Base-by-base conservation (phyloP, 2,888 invertebrate species). In the Cataglyphis altisquamis region DNA sequence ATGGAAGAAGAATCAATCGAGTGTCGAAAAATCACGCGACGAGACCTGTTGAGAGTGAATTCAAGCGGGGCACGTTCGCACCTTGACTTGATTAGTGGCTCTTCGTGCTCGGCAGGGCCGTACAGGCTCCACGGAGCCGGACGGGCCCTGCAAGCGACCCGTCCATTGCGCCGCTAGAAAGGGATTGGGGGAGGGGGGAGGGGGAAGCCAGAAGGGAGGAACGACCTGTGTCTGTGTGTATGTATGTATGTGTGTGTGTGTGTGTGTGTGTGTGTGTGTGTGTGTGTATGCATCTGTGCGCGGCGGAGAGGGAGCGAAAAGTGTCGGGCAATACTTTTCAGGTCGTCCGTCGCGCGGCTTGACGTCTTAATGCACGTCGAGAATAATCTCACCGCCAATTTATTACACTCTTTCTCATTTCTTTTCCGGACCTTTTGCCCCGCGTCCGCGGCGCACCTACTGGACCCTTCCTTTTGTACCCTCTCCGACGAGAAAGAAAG, bases 301-400 rank as follows among this genome's bases (percentile, higher is more conserved):
- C 82, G 68, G 48, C 83, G 87, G 84, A 82, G 84, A 52, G 80
- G 84, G 91, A 91, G 92, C 90, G 90, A 92, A 93, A 94, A 93
- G 94, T 94, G 94, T 94, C 93, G 94, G 94, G 91, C 94, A 94
- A 94, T 94, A 94, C 94, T 94, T 94, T 93, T 88, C 92, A 94
- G 92, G 93, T 93, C 93, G 93, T 93, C 91, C 93, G 93, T 92
- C 94, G 94, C 94, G 93, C 94, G 91, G 94, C 94, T 94, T 94
- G 94, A 94, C 94, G 94, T 94, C 94, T 94, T 94, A 94, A 94
- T 94, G 94, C 94, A 94, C 93, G 94, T 94, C 94, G 94, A 91
- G 94, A 94, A 94, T 94, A 94, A 94, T 94, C 94, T 94, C 93
- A 93, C 94, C 94, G 93, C 94, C 94, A 94, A 94, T 94, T 94